A percentile compares a stretch with the other conserved stretches of the same genome.
Conservation (phyloP, 2,888 invertebrate genomes). For the Chrysotoxum bicinctum region DNA sequence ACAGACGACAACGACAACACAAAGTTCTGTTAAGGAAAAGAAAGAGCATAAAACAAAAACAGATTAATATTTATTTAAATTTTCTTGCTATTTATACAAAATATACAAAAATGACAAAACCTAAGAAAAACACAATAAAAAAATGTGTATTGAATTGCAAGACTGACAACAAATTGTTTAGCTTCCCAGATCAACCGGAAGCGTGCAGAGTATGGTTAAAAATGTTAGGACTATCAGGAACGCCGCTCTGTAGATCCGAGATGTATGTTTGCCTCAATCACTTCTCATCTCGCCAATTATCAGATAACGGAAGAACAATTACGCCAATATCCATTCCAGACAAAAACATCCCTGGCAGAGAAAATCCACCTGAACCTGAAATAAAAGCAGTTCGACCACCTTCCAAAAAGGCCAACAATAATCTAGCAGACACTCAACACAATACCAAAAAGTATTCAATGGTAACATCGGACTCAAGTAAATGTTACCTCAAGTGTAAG, state of each 20-base stretch:
- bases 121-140: not conserved
- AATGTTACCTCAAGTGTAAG: constrained; percentile 1
- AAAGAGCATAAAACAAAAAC: not conserved
- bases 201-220: not conserved
- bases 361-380: not conserved
- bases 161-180: not conserved
- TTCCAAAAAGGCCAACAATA: not conserved
- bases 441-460: not conserved
- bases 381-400: not conserved
- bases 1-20: not conserved
- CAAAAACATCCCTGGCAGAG: not conserved
- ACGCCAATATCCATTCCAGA: constrained; percentile 5
- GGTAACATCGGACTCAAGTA: not conserved
- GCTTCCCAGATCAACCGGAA: not conserved
- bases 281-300: constrained; percentile 1
- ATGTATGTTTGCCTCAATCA: constrained; percentile 1
- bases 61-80: no score
- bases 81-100: no score
- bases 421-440: not conserved
- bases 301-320: not conserved
- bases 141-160: not conserved
- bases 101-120: not conserved
- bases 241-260: not conserved
- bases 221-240: not conserved
- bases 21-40: not conserved